A percentile compares a stretch with the other conserved stretches of the same genome.
Evolutionary conservation across 2,888 invertebrate genomes (phyloP).

Genomic region (Laspeyria flexula): DNA sequence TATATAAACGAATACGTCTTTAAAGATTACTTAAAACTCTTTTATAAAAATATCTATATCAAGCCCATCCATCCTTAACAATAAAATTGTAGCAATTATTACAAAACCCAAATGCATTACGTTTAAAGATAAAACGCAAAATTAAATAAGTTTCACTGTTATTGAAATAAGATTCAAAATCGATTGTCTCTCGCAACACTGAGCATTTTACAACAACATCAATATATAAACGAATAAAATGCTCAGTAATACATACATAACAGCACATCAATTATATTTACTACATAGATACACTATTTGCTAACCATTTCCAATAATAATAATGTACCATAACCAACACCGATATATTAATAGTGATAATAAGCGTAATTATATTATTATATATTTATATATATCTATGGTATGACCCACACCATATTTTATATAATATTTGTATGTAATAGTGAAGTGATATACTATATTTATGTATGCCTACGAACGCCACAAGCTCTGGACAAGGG

Average conservation of each 20-base stretch:
- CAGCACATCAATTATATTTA: conserved; percentile 45
- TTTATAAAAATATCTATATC: too few relatives aligned
- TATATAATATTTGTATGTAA: conserved; percentile 49
- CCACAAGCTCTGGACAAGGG: conserved; percentile 81
- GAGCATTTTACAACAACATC: conserved; percentile 31
- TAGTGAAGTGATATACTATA: conserved; percentile 63
- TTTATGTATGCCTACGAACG: conserved; percentile 73
- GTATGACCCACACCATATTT: conserved; percentile 56
- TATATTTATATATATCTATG: conserved; percentile 52
- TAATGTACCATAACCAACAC: conserved; percentile 56
- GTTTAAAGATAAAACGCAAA: too few relatives aligned
- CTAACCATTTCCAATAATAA: conserved; percentile 33
- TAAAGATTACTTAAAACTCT: too few relatives aligned
- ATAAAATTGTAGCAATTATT: too few relatives aligned
- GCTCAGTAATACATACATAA: conserved; percentile 36
- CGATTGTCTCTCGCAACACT: conserved; percentile 33
- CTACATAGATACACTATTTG: conserved; percentile 49
- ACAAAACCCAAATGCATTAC: too few relatives aligned
- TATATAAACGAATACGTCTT: too few relatives aligned
- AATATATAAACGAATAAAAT: conserved; percentile 29
- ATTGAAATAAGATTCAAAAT: conserved; percentile 38
- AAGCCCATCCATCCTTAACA: too few relatives aligned
- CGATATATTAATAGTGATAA: conserved; percentile 52
- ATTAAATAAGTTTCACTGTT: too few relatives aligned
- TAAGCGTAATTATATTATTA: conserved; percentile 58